Evolutionary conservation across 2,888 invertebrate species (phyloP), one percentile per base, ranked within the genome.

Genomic region (Folsomia manolachei): DNA sequence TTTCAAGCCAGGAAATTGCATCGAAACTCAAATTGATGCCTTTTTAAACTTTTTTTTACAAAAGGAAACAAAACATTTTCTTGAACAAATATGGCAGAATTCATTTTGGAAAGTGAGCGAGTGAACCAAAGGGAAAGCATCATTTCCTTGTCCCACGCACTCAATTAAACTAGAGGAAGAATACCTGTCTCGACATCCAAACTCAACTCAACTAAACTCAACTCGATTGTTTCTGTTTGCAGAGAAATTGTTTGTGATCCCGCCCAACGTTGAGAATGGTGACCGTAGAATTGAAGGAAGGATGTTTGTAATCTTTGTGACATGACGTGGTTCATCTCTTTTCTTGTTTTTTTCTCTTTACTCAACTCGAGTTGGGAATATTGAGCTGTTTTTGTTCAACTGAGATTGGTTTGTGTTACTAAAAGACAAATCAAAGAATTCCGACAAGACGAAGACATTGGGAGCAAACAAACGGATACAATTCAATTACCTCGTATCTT

Each of bases 361-460:
- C n/a, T n/a, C n/a, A n/a, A n/a, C n/a, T n/a, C n/a, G n/a, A n/a
- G n/a, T n/a, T n/a, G 51, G 21, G n/a, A 56, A 56, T 4, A 56
- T 11, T 11, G 51, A 56, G 21, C 18, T 56, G 19, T 56, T 56
- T 56, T 56, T 56, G 56, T 21, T 56, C 19, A 56, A 4, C 19
- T n/a, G 19, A 56, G 56, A 56, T 56, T 56, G 56, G 19, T 56
- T 56, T 56, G 56, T 56, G 56, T n/a, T 56, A 56, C 4, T 56
- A 56, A 56, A 56, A 56, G 11, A 14, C 7, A n/a, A 56, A 56
- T 56, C 56, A 56, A 56, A 56, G 56, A 9, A 51, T 11, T 9
- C 51, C 9, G 18, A 7, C 56, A 19, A 7, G 11, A 4, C 56
- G 21, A 39, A 9, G 19, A 56, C 56, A 56, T 21, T 19, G 21